Conservation (phyloP, 1,140 invertebrate species). For the Drosophila guanche region DNA sequence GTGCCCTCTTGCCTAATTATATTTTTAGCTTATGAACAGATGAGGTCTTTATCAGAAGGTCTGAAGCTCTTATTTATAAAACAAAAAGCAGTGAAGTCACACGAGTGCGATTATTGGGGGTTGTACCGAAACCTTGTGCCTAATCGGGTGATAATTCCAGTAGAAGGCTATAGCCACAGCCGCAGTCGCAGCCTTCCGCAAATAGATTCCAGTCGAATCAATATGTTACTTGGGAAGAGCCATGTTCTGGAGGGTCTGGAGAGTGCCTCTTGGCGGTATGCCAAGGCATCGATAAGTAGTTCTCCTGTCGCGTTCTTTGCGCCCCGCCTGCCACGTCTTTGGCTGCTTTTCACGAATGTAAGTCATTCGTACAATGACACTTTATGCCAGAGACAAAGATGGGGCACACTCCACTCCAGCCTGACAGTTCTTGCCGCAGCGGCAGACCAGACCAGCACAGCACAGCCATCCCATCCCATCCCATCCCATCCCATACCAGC, state of each 20-base stretch:
- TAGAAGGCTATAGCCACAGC: not conserved
- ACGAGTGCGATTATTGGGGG: not conserved
- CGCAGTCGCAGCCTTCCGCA: not conserved
- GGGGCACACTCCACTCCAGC: slow-evolving; percentile 14
- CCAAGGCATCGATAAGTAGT: slow-evolving; percentile 39
- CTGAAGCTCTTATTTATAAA: slow-evolving; percentile 37
- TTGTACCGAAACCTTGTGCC: slow-evolving; percentile 35
- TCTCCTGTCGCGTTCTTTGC: not conserved
- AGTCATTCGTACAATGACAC: slow-evolving; percentile 77
- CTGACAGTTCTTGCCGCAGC: slow-evolving; percentile 45
- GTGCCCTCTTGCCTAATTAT: slow-evolving; percentile 35
- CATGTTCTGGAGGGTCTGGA: not conserved
- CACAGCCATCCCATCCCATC: too few relatives aligned
- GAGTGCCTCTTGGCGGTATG: slow-evolving; percentile 1
- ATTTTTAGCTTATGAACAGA: slow-evolving; percentile 7
- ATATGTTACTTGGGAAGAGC: not conserved
- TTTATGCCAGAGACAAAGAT: slow-evolving; percentile 45
- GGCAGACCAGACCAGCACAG: too few relatives aligned
- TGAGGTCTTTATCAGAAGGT: slow-evolving; percentile 33
- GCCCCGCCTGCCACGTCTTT: slow-evolving; percentile 5
- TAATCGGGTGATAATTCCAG: slow-evolving; percentile 38
- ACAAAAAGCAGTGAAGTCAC: slow-evolving; percentile 7
- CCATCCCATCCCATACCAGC: slow-evolving; percentile 20
- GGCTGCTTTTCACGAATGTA: slow-evolving; percentile 54
- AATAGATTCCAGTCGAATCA: slow-evolving; percentile 23